Conservation (phyloP, 2,113 vertebrate species). For the Furnarius figulus region DNA sequence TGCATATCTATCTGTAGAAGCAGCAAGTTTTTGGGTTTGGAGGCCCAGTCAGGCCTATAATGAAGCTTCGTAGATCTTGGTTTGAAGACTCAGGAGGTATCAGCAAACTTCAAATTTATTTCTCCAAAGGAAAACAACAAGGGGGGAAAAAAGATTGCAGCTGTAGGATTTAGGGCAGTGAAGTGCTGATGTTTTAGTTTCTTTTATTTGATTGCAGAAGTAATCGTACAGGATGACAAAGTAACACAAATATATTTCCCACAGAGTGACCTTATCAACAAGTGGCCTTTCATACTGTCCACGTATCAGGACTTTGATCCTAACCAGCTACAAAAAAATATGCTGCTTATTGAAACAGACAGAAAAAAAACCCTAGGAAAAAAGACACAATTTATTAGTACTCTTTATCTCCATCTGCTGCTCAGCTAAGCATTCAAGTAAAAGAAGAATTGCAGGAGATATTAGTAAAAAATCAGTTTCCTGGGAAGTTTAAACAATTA, state of each 20-base stretch:
- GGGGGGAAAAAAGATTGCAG: neutral
- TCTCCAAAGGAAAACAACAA: neutral
- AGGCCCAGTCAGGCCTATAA: neutral
- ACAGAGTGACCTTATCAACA: neutral
- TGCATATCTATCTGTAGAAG: neutral
- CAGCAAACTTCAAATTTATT: neutral
- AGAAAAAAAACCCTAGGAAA: neutral
- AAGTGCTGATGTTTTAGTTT: neutral
- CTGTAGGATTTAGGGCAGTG: neutral
- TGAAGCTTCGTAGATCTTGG: neutral
- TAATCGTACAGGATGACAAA: neutral
- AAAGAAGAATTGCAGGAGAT: neutral
- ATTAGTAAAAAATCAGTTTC: neutral
- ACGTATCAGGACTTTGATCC: neutral
- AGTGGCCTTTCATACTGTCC: neutral
- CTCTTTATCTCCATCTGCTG: slow-evolving; percentile 68
- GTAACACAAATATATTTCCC: neutral
- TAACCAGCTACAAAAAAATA: neutral
- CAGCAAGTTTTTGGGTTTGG: neutral
- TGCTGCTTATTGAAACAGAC: neutral
- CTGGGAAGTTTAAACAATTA: neutral
- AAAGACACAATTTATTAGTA: neutral
- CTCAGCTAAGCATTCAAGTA: slow-evolving; percentile 20
- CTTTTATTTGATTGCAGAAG: neutral
- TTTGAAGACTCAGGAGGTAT: neutral